Conservation (phyloP, 2,888 invertebrate genomes). For the Lochmaea crataegi region DNA sequence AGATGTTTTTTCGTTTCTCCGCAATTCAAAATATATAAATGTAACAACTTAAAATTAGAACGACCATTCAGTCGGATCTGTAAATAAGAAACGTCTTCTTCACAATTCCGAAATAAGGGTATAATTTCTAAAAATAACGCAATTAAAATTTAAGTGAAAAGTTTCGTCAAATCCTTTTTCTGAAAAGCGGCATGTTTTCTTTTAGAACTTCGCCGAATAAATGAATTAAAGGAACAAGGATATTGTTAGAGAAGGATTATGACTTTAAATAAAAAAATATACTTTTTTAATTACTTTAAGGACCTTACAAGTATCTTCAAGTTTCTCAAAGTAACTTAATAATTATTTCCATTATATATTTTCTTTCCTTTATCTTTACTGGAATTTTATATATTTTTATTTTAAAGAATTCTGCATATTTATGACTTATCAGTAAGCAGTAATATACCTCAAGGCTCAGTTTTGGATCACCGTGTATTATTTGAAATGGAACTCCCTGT, state of each 20-base stretch:
- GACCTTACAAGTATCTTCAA: not conserved
- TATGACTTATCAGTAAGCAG: no score
- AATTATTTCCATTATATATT: not conserved
- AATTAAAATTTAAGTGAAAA: conserved; percentile 12
- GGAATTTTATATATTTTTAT: no score
- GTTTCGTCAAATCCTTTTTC: not conserved
- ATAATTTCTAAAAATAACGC: not conserved
- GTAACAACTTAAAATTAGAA: not conserved
- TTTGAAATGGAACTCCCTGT: no score
- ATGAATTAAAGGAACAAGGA: conserved; percentile 6
- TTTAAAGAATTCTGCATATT: no score
- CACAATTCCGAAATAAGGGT: not conserved
- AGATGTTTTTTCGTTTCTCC: no score
- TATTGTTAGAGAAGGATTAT: not conserved
- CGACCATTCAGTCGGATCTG: not conserved
- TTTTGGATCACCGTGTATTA: no score
- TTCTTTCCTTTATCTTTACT: not conserved
- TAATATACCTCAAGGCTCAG: no score
- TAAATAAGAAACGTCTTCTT: no score
- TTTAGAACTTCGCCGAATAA: not conserved
- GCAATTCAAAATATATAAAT: no score
- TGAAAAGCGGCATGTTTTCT: conserved; percentile 5
- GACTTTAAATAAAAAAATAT: not conserved
- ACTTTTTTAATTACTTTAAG: not conserved
- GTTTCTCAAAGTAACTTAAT: not conserved